These are phyloP conservation scores for Cataglyphis hispanica DNA, from an alignment of 1,140 invertebrate species.

Conservation along the genomic window DNA sequence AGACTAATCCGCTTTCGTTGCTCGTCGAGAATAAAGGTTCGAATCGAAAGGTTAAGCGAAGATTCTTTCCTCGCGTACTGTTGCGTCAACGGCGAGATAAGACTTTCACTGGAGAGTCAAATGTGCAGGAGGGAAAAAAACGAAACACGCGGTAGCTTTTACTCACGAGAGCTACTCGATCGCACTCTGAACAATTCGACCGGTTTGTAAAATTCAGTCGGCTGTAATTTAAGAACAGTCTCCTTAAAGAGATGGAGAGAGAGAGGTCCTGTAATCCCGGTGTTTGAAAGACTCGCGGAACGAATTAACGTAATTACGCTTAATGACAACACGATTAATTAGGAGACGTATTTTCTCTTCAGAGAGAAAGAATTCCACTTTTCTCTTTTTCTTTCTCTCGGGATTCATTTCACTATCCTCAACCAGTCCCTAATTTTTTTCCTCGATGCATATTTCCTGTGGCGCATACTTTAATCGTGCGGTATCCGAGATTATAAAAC, in stretches of 20 bases:
- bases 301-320: constrained; percentile 59
- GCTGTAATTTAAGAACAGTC: constrained; percentile 18
- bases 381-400: not conserved
- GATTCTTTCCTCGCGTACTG: constrained; percentile 62
- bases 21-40: constrained; percentile 11
- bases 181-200: constrained; percentile 10
- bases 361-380: constrained; percentile 7
- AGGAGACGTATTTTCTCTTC: not conserved
- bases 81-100: constrained; percentile 79
- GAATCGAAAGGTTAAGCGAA: constrained; percentile 79
- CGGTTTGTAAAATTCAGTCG: constrained; percentile 29
- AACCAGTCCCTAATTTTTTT: constrained; percentile 4
- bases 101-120: constrained; percentile 79
- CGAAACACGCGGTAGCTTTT: constrained; percentile 40
- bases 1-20: constrained; percentile 7
- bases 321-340: constrained; percentile 66
- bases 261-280: not conserved
- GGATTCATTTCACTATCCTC: constrained; percentile 42
- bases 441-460: constrained; percentile 3
- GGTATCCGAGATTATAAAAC: constrained; percentile 27
- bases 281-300: constrained; percentile 17
- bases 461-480: not conserved
- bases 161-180: constrained; percentile 36
- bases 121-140: not conserved
- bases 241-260: not conserved